Evolutionary conservation across 2,888 invertebrate genomes (phyloP).

Genomic region (Lumbricus terrestris): DNA sequence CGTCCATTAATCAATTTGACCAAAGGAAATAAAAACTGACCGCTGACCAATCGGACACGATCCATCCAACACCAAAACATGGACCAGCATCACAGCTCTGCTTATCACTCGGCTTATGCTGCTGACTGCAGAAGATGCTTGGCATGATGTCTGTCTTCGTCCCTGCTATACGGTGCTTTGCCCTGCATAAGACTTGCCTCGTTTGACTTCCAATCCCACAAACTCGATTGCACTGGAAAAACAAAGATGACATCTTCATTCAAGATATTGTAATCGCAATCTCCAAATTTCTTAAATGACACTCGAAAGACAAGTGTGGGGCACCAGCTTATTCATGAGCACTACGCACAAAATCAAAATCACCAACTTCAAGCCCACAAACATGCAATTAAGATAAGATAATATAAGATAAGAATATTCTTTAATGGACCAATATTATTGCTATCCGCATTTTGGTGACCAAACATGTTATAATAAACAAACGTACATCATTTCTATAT

Average conservation of each 20-base stretch:
- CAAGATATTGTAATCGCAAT: no score
- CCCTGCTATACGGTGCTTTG: neutral
- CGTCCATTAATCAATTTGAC: neutral
- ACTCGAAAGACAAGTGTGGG: no score
- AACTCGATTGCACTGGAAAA: neutral
- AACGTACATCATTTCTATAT: no score
- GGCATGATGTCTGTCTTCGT: constrained; percentile 19
- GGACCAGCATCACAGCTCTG: constrained; percentile 60
- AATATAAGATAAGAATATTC: no score
- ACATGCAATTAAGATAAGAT: no score
- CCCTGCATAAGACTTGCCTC: neutral
- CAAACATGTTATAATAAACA: no score
- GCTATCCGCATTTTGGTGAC: no score
- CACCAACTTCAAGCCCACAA: neutral
- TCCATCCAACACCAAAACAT: constrained; percentile 90
- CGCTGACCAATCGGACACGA: constrained; percentile 81
- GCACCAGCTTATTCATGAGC: no score
- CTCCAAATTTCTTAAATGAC: no score
- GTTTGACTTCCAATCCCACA: neutral
- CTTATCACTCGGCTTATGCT: constrained; percentile 17
- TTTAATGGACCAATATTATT: no score
- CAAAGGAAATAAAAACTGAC: constrained; percentile 64
- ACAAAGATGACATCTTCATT: neutral
- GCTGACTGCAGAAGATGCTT: constrained; percentile 24
- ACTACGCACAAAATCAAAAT: neutral